Conservation (phyloP, 2,113 vertebrate genomes). For the Coryphaenoides rupestris region DNA sequence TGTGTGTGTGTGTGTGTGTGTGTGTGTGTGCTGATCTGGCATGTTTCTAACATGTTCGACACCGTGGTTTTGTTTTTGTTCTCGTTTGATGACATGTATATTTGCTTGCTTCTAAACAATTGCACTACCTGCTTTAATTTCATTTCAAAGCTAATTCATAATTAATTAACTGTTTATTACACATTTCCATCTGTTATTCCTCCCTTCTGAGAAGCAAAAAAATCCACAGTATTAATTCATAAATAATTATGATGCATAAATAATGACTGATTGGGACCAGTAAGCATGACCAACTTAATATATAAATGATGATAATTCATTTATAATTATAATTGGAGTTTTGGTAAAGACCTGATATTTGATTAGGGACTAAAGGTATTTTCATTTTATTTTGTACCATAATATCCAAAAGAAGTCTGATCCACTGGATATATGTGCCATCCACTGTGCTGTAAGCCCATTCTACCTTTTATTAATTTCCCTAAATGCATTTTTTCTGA, state of each 20-base stretch:
- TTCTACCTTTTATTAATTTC: neutral
- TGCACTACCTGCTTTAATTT: constrained; percentile 26
- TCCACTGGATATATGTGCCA: constrained; percentile 49
- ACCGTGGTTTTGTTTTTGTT: neutral
- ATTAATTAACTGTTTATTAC: neutral
- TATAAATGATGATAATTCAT: neutral
- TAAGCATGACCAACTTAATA: constrained; percentile 9
- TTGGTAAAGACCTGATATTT: neutral
- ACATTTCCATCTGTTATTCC: constrained; percentile 1
- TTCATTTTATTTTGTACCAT: constrained; percentile 18
- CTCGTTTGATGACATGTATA: constrained; percentile 8
- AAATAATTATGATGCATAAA: neutral
- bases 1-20: constrained; percentile 6
- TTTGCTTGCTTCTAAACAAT: constrained; percentile 35
- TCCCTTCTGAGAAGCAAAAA: constrained; percentile 8
- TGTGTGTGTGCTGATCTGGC: neutral
- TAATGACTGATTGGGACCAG: constrained; percentile 34
- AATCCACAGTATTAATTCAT: neutral
- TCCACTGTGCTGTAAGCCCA: constrained; percentile 33
- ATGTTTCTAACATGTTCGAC: constrained; percentile 29
- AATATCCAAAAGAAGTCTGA: too few species aligned
- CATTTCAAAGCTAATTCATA: neutral
- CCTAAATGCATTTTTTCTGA: neutral
- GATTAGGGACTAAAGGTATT: neutral
- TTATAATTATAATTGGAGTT: neutral